Conservation (phyloP, 30 jellyfish, hydroid and myxozoan genomes). For the Nemopilema nomurai region DNA sequence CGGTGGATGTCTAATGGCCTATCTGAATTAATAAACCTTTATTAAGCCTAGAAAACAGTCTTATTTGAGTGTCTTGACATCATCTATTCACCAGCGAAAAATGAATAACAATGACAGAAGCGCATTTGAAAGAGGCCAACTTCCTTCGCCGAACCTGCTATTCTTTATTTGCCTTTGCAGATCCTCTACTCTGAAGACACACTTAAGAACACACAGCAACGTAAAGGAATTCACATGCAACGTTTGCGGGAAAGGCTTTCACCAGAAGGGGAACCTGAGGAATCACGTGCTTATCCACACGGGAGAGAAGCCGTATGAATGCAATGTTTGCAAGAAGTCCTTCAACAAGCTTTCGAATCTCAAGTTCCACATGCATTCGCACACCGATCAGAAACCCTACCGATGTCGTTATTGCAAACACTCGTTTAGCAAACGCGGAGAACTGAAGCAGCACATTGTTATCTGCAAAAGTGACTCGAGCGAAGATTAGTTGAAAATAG, state of each 20-base stretch:
- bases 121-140: neutral
- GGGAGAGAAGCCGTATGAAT: conserved; percentile 93
- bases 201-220: conserved; percentile 85
- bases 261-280: conserved; percentile 91
- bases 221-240: conserved; percentile 85
- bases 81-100: too few species aligned
- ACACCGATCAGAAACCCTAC: conserved; percentile 95
- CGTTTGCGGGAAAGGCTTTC: conserved; percentile 93
- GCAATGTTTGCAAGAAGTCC: conserved; percentile 82
- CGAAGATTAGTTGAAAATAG: neutral
- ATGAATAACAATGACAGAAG: neutral
- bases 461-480: conserved; percentile 17
- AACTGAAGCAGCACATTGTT: conserved; percentile 91
- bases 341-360: conserved; percentile 88
- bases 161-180: conserved; percentile 2
- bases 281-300: conserved; percentile 90
- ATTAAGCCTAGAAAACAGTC: too few species aligned
- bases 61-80: too few species aligned
- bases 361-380: conserved; percentile 93
- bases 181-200: conserved; percentile 95
- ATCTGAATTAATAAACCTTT: too few species aligned
- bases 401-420: conserved; percentile 95
- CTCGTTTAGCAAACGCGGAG: conserved; percentile 91
- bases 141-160: neutral
- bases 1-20: too few species aligned